phyloP scores from a whole-genome alignment of 2,797 vertebrate species.

The Argya squamiceps region DNA sequence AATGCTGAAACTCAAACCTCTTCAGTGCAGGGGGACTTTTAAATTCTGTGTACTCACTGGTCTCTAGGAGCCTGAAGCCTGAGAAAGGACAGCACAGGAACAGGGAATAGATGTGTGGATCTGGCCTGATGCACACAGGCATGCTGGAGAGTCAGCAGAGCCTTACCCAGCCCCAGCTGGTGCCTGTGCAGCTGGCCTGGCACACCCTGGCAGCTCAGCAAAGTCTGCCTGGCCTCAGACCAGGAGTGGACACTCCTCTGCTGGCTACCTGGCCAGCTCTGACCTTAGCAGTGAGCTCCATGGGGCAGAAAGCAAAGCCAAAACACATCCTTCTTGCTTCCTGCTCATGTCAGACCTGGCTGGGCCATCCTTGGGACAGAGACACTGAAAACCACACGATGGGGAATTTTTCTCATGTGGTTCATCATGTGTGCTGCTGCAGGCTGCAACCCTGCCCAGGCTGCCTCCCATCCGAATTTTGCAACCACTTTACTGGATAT shows the following conservation, averaged over 20 bases:
- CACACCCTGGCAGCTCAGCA: neutral
- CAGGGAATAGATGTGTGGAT: accelerated
- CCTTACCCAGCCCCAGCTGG: neutral
- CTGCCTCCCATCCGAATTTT: neutral
- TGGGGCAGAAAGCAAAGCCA: neutral
- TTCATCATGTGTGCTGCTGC: accelerated
- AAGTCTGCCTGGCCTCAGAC: neutral
- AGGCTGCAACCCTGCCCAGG: neutral
- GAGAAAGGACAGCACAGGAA: neutral
- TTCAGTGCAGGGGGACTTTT: neutral
- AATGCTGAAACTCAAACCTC: neutral
- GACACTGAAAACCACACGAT: neutral
- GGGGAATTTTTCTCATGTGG: neutral
- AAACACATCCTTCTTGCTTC: neutral
- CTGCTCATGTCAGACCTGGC: neutral
- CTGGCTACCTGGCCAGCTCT: neutral
- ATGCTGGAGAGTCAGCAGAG: accelerated
- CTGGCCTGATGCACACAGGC: accelerated
- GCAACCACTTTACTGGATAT: neutral
- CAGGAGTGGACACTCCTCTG: neutral
- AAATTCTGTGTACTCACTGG: neutral
- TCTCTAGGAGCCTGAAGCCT: neutral
- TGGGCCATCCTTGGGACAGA: neutral
- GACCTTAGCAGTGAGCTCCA: accelerated
- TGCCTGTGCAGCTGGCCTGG: neutral